Evolutionary conservation across 2,797 vertebrate species (phyloP), one percentile per base, ranked within the genome.

Genomic region (Anomalospiza imberbis): DNA sequence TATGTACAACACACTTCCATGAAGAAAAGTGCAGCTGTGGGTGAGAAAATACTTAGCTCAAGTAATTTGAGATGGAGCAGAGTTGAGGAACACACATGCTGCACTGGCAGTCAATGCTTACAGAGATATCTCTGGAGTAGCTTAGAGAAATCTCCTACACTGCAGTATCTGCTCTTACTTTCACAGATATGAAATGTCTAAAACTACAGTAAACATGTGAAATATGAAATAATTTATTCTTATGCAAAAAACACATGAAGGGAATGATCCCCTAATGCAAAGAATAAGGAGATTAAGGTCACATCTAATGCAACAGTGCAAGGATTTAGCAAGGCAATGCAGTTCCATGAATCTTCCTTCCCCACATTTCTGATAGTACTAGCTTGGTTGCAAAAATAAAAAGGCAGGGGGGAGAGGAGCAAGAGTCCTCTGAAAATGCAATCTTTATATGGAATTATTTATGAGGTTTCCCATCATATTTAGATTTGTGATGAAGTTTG

Each of bases 31-130:
- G 4, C 14, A 80, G n/a, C 19, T 25, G 13, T 42, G 15, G 42
- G 28, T 61, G 26, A 68, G 54, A 70, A 91, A 89, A 78, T 11
- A 28, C 14, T 28, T 31, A 11, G 5, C 9, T 42, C 34, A 38
- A 61, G 12, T 17, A 91, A 44, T 57, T 13, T 32, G 55, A 21
- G 12, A 48, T 19, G 25, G 17, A 47, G 61, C 15, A 20, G 32
- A 72, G 2, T 5, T 42, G 51, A 74, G 19, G 10, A 29, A 20
- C 7, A 28, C 1, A 1, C 7, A 54, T 0, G 2, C 15, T 70
- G 17, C 15, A 22, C 19, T 32, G 9, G 24, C 2, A 7, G 47
- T 25, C 40, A 53, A 9, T 70, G 38, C 7, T 32, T 34, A 44
- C 38, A 70, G 47, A 68, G 17, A 2, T 11, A 16, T 40, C 12